These are phyloP conservation scores for Lagria hirta DNA, from an alignment of 2,888 invertebrate species.

Conservation along the genomic window DNA sequence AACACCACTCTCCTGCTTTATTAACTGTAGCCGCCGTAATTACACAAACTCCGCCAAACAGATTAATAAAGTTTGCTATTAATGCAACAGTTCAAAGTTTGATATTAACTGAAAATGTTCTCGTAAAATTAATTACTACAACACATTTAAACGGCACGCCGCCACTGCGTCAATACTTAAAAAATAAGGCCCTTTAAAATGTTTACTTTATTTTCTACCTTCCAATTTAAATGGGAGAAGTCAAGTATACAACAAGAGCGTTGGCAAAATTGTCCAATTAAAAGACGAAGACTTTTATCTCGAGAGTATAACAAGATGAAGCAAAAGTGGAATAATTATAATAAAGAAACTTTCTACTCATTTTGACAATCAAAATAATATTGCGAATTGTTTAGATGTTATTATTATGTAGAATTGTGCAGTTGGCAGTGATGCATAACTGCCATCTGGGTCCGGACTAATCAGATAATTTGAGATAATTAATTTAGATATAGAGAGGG, in stretches of 20 bases:
- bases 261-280: constrained; percentile 17
- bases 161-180: too few relatives aligned
- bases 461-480: constrained; percentile 10
- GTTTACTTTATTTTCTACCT: too few relatives aligned
- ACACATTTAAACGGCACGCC: too few relatives aligned
- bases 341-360: constrained; percentile 14
- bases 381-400: too few relatives aligned
- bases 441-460: constrained; percentile 3
- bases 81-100: constrained; percentile 24
- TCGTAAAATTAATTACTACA: constrained; percentile 17
- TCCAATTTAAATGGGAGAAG: too few relatives aligned
- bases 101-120: constrained; percentile 21
- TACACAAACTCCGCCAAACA: constrained; percentile 18
- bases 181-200: too few relatives aligned
- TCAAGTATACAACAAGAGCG: too few relatives aligned
- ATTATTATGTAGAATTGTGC: too few relatives aligned
- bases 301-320: constrained; percentile 5
- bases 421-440: too few relatives aligned
- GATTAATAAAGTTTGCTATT: constrained; percentile 27
- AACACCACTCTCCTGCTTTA: constrained; percentile 11
- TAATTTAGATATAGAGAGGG: constrained; percentile 10
- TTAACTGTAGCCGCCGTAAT: constrained; percentile 18
- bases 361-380: too few relatives aligned
- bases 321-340: constrained; percentile 15
- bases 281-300: constrained; percentile 16